Evolutionary conservation across 2,113 vertebrate genomes (phyloP).

Genomic region (Actenoides lindsayi): DNA sequence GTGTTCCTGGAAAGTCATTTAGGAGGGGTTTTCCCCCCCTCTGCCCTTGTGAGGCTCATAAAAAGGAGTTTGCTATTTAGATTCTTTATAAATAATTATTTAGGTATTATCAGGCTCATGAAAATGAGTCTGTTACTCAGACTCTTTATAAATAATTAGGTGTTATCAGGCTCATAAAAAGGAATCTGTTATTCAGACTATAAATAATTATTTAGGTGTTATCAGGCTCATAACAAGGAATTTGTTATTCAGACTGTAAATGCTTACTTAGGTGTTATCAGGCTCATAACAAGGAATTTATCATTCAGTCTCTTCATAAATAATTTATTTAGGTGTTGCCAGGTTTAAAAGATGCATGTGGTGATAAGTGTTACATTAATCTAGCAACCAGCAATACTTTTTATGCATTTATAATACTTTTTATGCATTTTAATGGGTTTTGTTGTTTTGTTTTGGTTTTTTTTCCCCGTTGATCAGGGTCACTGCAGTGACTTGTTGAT

Average conservation of each 20-base stretch:
- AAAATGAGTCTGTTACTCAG: neutral
- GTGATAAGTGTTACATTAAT: neutral
- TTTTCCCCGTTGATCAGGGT: constrained; percentile 56
- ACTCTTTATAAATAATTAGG: too few relatives aligned
- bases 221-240: neutral
- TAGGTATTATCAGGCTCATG: neutral
- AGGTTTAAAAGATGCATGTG: neutral
- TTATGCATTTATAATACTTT: neutral
- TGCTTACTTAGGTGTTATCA: too few relatives aligned
- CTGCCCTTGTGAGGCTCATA: neutral
- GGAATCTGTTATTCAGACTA: too few relatives aligned
- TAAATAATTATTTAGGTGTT: too few relatives aligned
- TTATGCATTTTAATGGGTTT: neutral
- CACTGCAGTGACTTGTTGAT: constrained; percentile 92
- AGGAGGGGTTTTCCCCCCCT: neutral
- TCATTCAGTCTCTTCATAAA: too few relatives aligned
- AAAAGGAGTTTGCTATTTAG: neutral
- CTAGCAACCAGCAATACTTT: neutral
- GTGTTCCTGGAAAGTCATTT: neutral
- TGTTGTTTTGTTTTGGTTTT: neutral
- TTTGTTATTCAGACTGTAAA: too few relatives aligned
- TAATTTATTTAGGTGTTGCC: too few relatives aligned
- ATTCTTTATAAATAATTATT: neutral
- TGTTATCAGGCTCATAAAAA: too few relatives aligned
- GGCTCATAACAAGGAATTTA: too few relatives aligned